Conservation (phyloP, 2,888 invertebrate species). For the Brassicogethes aeneus region DNA sequence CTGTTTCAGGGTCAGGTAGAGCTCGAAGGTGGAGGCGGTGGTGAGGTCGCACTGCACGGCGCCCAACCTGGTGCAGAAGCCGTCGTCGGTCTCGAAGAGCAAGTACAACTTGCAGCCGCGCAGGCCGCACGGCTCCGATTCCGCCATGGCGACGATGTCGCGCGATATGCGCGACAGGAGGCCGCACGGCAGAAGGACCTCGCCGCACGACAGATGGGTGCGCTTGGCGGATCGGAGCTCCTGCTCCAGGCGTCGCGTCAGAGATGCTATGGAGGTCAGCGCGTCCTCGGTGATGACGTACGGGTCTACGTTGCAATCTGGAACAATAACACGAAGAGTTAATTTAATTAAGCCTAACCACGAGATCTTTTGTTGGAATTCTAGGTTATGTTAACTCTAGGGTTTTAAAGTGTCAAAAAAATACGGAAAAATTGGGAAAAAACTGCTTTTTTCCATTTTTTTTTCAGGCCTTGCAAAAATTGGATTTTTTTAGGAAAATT, state of each 20-base stretch:
- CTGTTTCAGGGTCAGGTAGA: conserved; percentile 78
- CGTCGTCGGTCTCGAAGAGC: conserved; percentile 63
- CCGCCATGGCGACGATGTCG: conserved; percentile 74
- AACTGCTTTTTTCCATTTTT: no score
- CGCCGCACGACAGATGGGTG: conserved; percentile 71
- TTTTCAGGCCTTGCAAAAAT: no score
- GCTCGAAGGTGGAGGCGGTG: conserved; percentile 82
- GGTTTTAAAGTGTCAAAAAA: no score
- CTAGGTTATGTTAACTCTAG: no score
- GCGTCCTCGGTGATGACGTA: conserved; percentile 29
- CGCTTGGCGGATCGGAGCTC: conserved; percentile 74
- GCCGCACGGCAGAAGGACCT: conserved; percentile 78
- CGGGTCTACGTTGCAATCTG: conserved; percentile 14
- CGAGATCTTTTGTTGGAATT: no score
- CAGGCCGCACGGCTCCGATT: conserved; percentile 83
- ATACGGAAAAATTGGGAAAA: no score
- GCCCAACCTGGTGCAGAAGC: conserved; percentile 54
- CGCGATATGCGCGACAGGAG: conserved; percentile 70
- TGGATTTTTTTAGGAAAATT: no score
- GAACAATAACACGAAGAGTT: no score
- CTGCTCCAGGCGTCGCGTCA: conserved; percentile 67
- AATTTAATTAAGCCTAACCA: no score
- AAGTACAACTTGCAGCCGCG: conserved; percentile 80
- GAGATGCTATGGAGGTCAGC: conserved; percentile 52
- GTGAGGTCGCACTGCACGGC: conserved; percentile 77